These are phyloP conservation scores for Taenaris catops DNA, from an alignment of 2,888 invertebrate genomes.

Conservation along the genomic window DNA sequence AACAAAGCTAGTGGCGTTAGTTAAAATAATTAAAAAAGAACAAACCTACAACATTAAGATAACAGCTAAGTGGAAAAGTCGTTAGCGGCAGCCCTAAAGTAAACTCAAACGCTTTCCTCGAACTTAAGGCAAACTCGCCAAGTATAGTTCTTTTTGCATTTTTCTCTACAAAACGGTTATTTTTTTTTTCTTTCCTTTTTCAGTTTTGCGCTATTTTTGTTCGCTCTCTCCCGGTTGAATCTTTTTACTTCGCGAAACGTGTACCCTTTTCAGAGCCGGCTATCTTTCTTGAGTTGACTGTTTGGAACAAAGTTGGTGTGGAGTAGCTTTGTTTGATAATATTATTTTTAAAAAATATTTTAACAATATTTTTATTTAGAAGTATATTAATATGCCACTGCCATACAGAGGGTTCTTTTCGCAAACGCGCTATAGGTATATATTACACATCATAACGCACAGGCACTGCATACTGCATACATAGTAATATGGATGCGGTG, in stretches of 20 bases:
- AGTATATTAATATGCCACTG: no score
- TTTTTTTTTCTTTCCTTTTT: slow-evolving; percentile 35
- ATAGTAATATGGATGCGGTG: no score
- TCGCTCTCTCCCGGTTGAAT: slow-evolving; percentile 53
- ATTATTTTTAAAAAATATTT: no score
- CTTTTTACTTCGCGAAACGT: slow-evolving; percentile 69
- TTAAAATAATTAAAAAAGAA: no score
- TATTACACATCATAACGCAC: no score
- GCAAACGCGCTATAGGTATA: no score
- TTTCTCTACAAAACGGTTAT: slow-evolving; percentile 56
- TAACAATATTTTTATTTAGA: no score
- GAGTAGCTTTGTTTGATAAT: slow-evolving; percentile 33
- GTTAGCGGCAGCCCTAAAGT: slow-evolving; percentile 44
- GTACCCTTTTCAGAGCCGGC: slow-evolving; percentile 75
- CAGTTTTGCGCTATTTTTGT: no score
- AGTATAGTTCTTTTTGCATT: slow-evolving; percentile 70
- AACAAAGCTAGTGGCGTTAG: no score
- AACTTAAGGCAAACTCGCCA: slow-evolving; percentile 71
- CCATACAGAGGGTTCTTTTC: no score
- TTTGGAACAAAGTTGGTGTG: slow-evolving; percentile 37
- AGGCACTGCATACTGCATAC: no score
- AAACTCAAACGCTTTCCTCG: slow-evolving; percentile 35
- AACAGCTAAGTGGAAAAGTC: slow-evolving; percentile 27
- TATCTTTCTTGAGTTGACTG: slow-evolving; percentile 76
- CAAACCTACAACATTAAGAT: slow-evolving; percentile 18